A percentile compares a stretch with the other conserved stretches of the same genome.
Conservation (phyloP, 2,113 vertebrate species). For the Engystomops pustulosus region DNA sequence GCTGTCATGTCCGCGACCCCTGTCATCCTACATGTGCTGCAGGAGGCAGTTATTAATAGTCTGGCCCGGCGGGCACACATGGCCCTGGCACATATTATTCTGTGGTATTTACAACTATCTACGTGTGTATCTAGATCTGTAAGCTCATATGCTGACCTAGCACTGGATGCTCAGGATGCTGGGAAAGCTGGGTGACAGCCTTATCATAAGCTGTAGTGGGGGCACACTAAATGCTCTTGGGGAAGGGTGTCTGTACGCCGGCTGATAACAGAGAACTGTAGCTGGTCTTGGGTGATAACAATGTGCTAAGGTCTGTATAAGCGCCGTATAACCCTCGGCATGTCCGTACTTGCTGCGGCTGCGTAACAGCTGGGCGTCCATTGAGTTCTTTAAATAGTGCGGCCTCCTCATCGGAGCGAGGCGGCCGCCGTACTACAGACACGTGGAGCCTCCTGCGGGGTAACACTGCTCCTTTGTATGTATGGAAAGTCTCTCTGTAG, state of each 20-base stretch:
- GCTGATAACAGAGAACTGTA: no score
- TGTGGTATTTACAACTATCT: constrained; percentile 19
- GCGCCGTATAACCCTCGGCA: not conserved
- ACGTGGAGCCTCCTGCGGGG: not conserved
- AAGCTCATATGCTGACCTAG: no score
- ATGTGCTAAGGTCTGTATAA: no score
- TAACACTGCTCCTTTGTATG: constrained; percentile 19
- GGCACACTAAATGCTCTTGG: no score
- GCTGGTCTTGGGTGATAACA: no score
- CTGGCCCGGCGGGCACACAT: not conserved
- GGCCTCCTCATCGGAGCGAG: not conserved
- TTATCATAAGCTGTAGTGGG: no score
- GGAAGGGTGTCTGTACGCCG: no score
- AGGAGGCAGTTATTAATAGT: not conserved
- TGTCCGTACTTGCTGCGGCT: not conserved
- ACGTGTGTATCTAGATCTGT: not conserved
- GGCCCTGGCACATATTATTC: constrained; percentile 1
- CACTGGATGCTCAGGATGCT: not conserved
- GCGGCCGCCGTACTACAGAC: not conserved
- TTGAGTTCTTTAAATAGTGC: not conserved
- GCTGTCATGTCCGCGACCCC: not conserved
- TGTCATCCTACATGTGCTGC: constrained; percentile 18
- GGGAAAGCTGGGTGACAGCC: not conserved
- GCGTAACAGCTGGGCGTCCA: not conserved
- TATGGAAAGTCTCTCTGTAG: not conserved